These are phyloP conservation scores for Chlorodrepanis virens DNA, from an alignment of 2,113 vertebrate species.

Conservation along the genomic window DNA sequence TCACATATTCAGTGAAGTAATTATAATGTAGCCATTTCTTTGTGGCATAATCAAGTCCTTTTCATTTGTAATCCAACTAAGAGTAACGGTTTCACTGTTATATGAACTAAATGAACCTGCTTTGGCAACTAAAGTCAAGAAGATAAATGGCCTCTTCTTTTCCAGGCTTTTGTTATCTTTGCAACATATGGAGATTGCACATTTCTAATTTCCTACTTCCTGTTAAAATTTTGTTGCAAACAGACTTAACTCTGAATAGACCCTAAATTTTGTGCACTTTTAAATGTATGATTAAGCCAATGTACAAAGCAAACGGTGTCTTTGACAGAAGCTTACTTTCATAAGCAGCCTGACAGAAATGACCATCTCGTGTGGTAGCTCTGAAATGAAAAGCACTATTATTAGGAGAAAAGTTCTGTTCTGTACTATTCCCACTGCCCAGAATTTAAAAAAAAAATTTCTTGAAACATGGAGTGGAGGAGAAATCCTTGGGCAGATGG, in stretches of 20 bases:
- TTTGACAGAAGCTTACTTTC: not conserved
- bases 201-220: not conserved
- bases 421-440: not conserved
- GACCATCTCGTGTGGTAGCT: not conserved
- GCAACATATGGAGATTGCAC: not conserved
- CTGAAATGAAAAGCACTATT: not conserved
- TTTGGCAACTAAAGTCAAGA: not conserved
- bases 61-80: not conserved
- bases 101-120: not conserved
- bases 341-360: not conserved
- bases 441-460: not conserved
- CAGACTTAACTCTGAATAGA: not conserved
- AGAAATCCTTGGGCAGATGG: not conserved
- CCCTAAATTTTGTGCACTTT: not conserved
- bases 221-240: not conserved
- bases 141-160: not conserved
- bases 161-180: not conserved
- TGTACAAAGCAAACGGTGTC: not conserved
- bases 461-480: not conserved
- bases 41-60: not conserved
- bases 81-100: not conserved
- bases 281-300: not conserved
- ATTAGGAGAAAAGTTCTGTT: not conserved
- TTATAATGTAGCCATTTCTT: not conserved
- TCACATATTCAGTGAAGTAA: not conserved